phyloP scores from a whole-genome alignment of 2,888 invertebrate species.

The Macaria liturata region DNA sequence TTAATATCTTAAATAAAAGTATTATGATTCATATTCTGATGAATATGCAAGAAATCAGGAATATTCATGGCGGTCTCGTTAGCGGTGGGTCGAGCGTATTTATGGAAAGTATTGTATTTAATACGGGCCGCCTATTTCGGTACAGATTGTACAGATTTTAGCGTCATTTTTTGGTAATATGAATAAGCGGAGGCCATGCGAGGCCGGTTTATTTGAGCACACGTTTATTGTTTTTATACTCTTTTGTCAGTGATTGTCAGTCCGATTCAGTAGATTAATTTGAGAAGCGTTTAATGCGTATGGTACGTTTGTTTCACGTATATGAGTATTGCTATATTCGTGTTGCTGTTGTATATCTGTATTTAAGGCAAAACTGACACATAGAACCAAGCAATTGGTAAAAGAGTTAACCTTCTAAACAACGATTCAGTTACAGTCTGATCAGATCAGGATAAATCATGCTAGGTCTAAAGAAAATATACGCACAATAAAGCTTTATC shows the following conservation, averaged over 20 bases:
- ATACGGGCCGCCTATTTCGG: constrained; percentile 31
- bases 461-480: too few relatives aligned
- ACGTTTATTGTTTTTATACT: constrained; percentile 14
- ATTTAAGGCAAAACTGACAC: too few relatives aligned
- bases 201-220: constrained; percentile 14
- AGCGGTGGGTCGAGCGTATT: constrained; percentile 60
- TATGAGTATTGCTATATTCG: too few relatives aligned
- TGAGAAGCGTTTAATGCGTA: background rate
- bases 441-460: too few relatives aligned
- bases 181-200: constrained; percentile 19
- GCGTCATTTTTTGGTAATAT: constrained; percentile 23
- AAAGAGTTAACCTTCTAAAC: too few relatives aligned
- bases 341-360: too few relatives aligned
- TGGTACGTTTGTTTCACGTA: too few relatives aligned
- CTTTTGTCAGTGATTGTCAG: constrained; percentile 15
- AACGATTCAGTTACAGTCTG: too few relatives aligned
- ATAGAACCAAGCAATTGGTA: too few relatives aligned
- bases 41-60: constrained; percentile 70
- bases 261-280: constrained; percentile 16
- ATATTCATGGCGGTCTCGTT: constrained; percentile 76
- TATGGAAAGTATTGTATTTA: constrained; percentile 58
- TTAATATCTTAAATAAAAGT: constrained; percentile 65
- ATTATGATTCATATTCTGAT: constrained; percentile 74
- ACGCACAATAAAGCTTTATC: background rate
- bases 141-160: constrained; percentile 21